Evolutionary conservation across 2,888 invertebrate species (phyloP).

Genomic region (Pseudanteris insignis): DNA sequence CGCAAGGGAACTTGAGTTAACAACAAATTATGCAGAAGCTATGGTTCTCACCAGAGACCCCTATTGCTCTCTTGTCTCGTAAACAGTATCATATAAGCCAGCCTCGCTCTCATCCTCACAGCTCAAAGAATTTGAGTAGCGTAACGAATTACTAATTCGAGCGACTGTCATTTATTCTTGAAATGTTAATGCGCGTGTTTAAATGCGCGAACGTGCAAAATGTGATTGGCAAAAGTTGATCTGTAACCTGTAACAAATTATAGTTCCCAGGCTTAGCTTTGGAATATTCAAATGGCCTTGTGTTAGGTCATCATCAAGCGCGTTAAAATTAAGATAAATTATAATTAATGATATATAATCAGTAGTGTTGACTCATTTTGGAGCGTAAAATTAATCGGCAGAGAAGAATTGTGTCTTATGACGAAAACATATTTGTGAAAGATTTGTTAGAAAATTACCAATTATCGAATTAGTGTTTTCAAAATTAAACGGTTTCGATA

Average conservation of each 20-base stretch:
- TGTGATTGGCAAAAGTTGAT: constrained; percentile 38
- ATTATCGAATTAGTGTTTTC: too few relatives aligned
- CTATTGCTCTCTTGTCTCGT: constrained; percentile 30
- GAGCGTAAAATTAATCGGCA: too few relatives aligned
- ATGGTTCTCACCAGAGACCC: constrained; percentile 26
- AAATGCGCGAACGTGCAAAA: constrained; percentile 19
- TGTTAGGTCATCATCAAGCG: too few relatives aligned
- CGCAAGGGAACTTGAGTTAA: not conserved
- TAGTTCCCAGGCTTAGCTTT: too few relatives aligned
- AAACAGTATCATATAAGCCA: constrained; percentile 22
- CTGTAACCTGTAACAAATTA: constrained; percentile 38
- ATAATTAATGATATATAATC: too few relatives aligned
- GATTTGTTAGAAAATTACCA: too few relatives aligned
- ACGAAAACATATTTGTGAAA: too few relatives aligned
- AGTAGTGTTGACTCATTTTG: too few relatives aligned
- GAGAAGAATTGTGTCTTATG: too few relatives aligned
- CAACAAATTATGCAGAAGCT: constrained; percentile 14
- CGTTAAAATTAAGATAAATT: too few relatives aligned
- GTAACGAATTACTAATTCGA: constrained; percentile 42
- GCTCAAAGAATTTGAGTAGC: constrained; percentile 35
- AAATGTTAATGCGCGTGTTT: constrained; percentile 39
- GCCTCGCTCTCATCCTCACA: constrained; percentile 14
- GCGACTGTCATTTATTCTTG: constrained; percentile 45
- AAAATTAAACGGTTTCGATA: too few relatives aligned
- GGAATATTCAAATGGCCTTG: too few relatives aligned